These are phyloP conservation scores for Calyptomena viridis DNA, from an alignment of 2,113 vertebrate species.

Conservation along the genomic window DNA sequence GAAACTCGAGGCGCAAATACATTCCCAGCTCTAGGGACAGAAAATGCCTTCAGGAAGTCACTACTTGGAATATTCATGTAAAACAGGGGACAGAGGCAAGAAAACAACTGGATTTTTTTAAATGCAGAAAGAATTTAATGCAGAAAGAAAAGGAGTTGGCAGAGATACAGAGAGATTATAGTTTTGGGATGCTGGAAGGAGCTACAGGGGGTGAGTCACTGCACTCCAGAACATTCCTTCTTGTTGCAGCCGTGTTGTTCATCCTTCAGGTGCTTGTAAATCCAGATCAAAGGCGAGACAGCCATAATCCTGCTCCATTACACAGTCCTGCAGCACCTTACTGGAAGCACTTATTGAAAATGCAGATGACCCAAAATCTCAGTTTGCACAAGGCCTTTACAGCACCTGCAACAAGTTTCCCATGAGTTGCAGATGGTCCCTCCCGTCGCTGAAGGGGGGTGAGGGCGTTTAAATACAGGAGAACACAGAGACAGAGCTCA, in stretches of 20 bases:
- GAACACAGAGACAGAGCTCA: background rate
- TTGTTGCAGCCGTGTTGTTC: background rate
- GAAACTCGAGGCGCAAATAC: background rate
- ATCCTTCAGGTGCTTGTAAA: background rate
- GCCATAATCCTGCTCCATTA: background rate
- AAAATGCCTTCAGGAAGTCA: background rate
- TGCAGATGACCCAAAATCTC: background rate
- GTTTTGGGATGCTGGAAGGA: background rate
- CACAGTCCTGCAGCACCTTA: background rate
- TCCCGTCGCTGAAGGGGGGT: rapidly evolving
- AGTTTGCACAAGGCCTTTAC: background rate
- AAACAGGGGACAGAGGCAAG: background rate
- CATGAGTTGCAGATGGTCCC: rapidly evolving
- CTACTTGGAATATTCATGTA: background rate
- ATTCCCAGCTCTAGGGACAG: background rate
- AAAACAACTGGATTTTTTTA: background rate
- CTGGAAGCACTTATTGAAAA: background rate
- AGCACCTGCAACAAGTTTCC: rapidly evolving
- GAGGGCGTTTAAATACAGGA: background rate
- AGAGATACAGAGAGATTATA: conserved; percentile 10
- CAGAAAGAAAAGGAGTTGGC: background rate
- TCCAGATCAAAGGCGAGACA: conserved; percentile 26
- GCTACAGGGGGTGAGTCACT: background rate
- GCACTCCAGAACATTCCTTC: background rate
- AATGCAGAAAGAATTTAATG: conserved; percentile 7